Evolutionary conservation across 2,888 invertebrate species (phyloP).

Genomic region (Melanostoma scalare): DNA sequence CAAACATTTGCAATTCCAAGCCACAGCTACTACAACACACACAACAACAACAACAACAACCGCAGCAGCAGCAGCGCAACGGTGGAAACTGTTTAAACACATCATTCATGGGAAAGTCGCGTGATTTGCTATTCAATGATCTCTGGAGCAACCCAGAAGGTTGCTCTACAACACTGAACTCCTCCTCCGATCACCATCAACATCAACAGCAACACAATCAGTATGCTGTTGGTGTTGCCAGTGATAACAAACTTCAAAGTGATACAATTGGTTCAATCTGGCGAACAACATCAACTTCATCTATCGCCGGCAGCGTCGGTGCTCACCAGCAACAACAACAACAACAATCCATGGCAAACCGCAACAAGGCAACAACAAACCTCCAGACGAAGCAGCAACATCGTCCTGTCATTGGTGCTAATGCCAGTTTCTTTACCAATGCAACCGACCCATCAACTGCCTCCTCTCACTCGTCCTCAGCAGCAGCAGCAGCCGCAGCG

Average conservation of each 20-base stretch:
- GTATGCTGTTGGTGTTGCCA: slow-evolving; percentile 51
- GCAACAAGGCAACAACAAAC: slow-evolving; percentile 48
- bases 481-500: slow-evolving; percentile 53
- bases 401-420: slow-evolving; percentile 59
- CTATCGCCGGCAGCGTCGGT: slow-evolving; percentile 9
- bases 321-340: slow-evolving; percentile 27
- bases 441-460: slow-evolving; percentile 49
- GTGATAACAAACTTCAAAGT: slow-evolving; percentile 62
- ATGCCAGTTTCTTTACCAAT: slow-evolving; percentile 67
- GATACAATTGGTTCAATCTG: slow-evolving; percentile 73
- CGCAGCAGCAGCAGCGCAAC: slow-evolving; percentile 47
- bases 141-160: slow-evolving; percentile 78
- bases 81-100: slow-evolving; percentile 43
- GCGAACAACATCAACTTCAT: slow-evolving; percentile 66
- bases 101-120: slow-evolving; percentile 70
- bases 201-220: slow-evolving; percentile 53
- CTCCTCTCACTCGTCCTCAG: slow-evolving; percentile 26
- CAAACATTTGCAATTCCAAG: slow-evolving; percentile 62
- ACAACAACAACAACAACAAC: slow-evolving; percentile 42
- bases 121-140: slow-evolving; percentile 79
- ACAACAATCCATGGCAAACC: slow-evolving; percentile 11
- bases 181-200: slow-evolving; percentile 61
- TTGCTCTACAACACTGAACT: slow-evolving; percentile 67
- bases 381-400: slow-evolving; percentile 64
- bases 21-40: slow-evolving; percentile 69